These are phyloP conservation scores for Melanotaenia maccullochi DNA, from an alignment of 2,797 vertebrate species.

Conservation along the genomic window DNA sequence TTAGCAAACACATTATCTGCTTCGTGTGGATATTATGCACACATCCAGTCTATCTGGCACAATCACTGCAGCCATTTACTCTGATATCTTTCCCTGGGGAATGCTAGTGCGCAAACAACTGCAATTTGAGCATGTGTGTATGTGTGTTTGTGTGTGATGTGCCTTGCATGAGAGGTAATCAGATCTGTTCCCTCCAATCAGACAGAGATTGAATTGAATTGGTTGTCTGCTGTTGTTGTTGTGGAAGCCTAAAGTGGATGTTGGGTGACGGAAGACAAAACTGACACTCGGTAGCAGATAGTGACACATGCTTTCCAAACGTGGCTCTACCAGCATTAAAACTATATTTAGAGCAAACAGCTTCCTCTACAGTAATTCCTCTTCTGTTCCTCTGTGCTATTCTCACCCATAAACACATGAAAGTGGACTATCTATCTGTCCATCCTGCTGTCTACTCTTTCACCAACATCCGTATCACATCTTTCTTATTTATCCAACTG, in stretches of 20 bases:
- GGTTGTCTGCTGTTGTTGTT: constrained; percentile 55
- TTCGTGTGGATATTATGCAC: constrained; percentile 77
- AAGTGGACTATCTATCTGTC: constrained; percentile 35
- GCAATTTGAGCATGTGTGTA: constrained; percentile 47
- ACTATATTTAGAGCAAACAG: constrained; percentile 61
- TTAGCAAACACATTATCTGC: constrained; percentile 81
- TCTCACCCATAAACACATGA: constrained; percentile 43
- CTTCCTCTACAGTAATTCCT: constrained; percentile 28
- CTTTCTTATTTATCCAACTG: constrained; percentile 7
- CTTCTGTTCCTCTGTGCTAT: constrained; percentile 17
- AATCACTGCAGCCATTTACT: constrained; percentile 77
- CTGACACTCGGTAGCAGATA: constrained; percentile 30
- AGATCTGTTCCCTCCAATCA: constrained; percentile 75
- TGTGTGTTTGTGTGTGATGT: constrained; percentile 35
- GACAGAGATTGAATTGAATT: constrained; percentile 73
- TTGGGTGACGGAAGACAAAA: constrained; percentile 35
- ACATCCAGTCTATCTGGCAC: constrained; percentile 79
- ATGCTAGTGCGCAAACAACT: constrained; percentile 68
- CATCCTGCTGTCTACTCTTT: constrained; percentile 14
- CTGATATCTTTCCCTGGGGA: constrained; percentile 71
- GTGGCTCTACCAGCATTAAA: constrained; percentile 26
- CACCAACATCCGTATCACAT: background rate
- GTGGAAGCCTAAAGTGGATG: constrained; percentile 49
- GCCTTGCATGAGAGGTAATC: constrained; percentile 66
- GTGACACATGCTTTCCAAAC: constrained; percentile 34